These are phyloP conservation scores for Villa cingulata DNA, from an alignment of 2,888 invertebrate genomes.

Conservation along the genomic window DNA sequence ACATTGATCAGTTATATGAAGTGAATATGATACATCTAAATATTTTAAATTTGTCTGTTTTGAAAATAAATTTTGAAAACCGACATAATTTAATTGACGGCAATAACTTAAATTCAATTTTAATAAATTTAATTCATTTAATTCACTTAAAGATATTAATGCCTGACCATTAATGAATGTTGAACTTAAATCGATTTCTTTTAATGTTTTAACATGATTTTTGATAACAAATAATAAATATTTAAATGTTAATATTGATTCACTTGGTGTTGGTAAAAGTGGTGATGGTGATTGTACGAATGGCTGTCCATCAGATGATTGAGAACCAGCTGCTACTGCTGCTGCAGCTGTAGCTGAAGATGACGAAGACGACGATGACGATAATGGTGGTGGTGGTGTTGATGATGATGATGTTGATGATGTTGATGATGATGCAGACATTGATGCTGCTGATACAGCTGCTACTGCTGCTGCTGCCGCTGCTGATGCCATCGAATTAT, in stretches of 20 bases:
- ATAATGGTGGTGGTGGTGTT: neutral
- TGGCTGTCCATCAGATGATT: no score
- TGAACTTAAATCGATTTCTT: constrained; percentile 48
- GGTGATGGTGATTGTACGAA: no score
- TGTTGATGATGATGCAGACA: neutral
- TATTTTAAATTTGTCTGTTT: constrained; percentile 33
- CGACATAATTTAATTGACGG: constrained; percentile 24
- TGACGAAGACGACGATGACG: neutral
- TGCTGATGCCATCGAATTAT: constrained; percentile 19
- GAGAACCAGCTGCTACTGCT: no score
- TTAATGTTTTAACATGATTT: constrained; percentile 41
- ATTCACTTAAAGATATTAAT: constrained; percentile 41
- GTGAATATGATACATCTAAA: constrained; percentile 50
- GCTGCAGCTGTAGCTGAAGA: no score
- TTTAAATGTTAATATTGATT: constrained; percentile 57
- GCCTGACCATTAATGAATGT: constrained; percentile 54
- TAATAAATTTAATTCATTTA: constrained; percentile 32
- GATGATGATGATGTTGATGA: neutral
- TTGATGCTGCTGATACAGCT: neutral
- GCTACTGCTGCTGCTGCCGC: constrained; percentile 12
- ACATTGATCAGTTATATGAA: constrained; percentile 50
- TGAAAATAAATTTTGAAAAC: constrained; percentile 5
- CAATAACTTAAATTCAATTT: constrained; percentile 25
- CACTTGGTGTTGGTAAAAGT: constrained; percentile 39
- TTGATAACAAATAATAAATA: constrained; percentile 47